Conservation (phyloP, 1,140 invertebrate genomes). For the Scaptomyza graminum region DNA sequence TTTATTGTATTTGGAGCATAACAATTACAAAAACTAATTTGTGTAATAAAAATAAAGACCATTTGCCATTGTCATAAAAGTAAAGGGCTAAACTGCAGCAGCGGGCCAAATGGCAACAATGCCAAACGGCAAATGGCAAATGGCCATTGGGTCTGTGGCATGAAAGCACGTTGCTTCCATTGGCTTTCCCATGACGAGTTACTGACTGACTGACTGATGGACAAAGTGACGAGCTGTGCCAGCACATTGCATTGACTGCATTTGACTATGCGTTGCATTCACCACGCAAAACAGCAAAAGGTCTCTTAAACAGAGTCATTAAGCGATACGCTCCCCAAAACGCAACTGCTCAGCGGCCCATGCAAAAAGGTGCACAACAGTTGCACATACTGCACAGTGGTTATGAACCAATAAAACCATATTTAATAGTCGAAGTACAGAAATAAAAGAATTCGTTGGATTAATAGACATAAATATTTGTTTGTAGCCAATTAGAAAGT, state of each 20-base stretch:
- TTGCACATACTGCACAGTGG: constrained; percentile 16
- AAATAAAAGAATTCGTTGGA: too few relatives aligned
- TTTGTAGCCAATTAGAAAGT: too few relatives aligned
- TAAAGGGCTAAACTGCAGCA: constrained; percentile 11
- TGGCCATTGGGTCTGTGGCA: not conserved
- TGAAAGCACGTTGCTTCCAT: constrained; percentile 15
- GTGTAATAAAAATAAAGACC: constrained; percentile 15
- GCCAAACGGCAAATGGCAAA: too few relatives aligned
- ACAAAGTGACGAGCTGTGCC: constrained; percentile 9
- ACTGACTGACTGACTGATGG: constrained; percentile 4
- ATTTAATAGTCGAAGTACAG: too few relatives aligned
- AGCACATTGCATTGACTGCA: too few relatives aligned
- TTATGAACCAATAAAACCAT: too few relatives aligned
- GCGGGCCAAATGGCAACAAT: constrained; percentile 8
- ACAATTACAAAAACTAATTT: constrained; percentile 34
- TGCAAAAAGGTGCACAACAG: constrained; percentile 34
- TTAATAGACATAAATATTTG: too few relatives aligned
- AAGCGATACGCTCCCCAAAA: constrained; percentile 38
- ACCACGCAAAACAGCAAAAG: constrained; percentile 4
- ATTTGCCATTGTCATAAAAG: constrained; percentile 14
- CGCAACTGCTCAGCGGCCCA: constrained; percentile 33
- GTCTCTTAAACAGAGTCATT: constrained; percentile 48
- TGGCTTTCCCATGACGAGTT: constrained; percentile 35
- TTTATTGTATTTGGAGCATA: not conserved
- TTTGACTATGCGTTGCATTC: constrained; percentile 11